A percentile compares a stretch with the other conserved stretches of the same genome.
These are phyloP conservation scores for Tetropium fuscum DNA, from an alignment of 2,888 invertebrate species.

Conservation along the genomic window DNA sequence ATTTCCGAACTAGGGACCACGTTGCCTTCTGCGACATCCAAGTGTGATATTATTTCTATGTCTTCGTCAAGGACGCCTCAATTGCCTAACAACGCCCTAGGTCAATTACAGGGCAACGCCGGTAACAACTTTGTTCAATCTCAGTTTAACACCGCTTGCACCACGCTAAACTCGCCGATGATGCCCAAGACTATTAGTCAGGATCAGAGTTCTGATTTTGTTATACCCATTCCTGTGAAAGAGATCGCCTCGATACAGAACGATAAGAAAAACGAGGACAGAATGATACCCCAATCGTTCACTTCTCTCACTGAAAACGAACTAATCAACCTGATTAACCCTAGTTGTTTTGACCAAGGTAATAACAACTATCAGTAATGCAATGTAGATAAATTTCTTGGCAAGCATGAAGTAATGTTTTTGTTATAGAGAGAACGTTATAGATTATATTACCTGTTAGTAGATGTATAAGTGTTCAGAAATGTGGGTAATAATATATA, in stretches of 20 bases:
- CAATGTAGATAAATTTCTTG: slow-evolving; percentile 15
- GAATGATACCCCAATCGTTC: slow-evolving; percentile 78
- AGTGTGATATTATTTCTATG: slow-evolving; percentile 52
- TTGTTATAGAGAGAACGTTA: slow-evolving; percentile 13
- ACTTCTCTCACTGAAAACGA: slow-evolving; percentile 90
- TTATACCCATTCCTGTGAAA: slow-evolving; percentile 55
- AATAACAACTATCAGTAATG: slow-evolving; percentile 51
- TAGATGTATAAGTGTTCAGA: slow-evolving; percentile 7
- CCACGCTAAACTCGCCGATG: slow-evolving; percentile 29
- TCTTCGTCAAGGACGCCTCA: slow-evolving; percentile 31
- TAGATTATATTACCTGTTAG: slow-evolving; percentile 18
- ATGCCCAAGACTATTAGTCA: slow-evolving; percentile 22
- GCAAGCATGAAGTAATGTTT: slow-evolving; percentile 32
- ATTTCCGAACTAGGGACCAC: slow-evolving; percentile 63
- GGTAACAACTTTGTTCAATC: slow-evolving; percentile 46
- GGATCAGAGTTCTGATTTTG: slow-evolving; percentile 47
- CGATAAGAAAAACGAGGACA: slow-evolving; percentile 65
- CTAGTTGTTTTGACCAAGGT: slow-evolving; percentile 90
- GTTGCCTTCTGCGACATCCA: slow-evolving; percentile 39
- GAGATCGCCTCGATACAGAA: slow-evolving; percentile 56
- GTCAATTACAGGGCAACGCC: slow-evolving; percentile 42
- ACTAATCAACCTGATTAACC: slow-evolving; percentile 89
- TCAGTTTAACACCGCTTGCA: slow-evolving; percentile 29
- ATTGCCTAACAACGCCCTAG: slow-evolving; percentile 30
- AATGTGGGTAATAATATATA: slow-evolving; percentile 12